Conservation (phyloP, 2,797 vertebrate genomes). For the Falco peregrinus region DNA sequence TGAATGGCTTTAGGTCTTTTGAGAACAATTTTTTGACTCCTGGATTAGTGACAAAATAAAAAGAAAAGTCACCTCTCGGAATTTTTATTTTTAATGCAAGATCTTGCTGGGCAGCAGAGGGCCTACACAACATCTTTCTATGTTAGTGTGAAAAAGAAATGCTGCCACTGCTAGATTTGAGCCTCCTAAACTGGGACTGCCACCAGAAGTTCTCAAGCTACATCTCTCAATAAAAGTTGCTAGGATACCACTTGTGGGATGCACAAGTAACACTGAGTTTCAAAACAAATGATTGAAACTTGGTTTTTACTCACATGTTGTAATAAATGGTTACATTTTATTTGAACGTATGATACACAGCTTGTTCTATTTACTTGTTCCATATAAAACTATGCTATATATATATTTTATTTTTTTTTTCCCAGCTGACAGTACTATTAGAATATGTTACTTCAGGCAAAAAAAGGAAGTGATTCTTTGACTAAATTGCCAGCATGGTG, state of each 20-base stretch:
- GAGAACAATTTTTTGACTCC: neutral
- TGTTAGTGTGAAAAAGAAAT: neutral
- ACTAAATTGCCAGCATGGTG: neutral
- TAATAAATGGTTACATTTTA: neutral
- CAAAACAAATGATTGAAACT: neutral
- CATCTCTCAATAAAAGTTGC: neutral
- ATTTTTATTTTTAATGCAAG: neutral
- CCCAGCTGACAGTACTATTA: neutral
- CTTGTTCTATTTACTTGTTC: neutral
- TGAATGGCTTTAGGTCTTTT: neutral
- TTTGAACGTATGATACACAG: neutral
- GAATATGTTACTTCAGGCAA: neutral
- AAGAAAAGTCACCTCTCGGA: neutral
- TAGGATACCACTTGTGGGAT: neutral
- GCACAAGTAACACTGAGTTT: neutral
- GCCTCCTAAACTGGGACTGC: neutral
- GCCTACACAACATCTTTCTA: neutral
- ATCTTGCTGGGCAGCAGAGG: neutral
- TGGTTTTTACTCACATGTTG: neutral
- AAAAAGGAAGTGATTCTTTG: neutral
- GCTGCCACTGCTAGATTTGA: neutral
- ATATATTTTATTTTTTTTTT: neutral
- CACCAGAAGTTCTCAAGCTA: neutral
- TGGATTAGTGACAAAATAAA: neutral
- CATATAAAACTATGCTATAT: neutral